These are phyloP conservation scores for Nansenia antarctica DNA, from an alignment of 2,113 vertebrate genomes.

Conservation along the genomic window DNA sequence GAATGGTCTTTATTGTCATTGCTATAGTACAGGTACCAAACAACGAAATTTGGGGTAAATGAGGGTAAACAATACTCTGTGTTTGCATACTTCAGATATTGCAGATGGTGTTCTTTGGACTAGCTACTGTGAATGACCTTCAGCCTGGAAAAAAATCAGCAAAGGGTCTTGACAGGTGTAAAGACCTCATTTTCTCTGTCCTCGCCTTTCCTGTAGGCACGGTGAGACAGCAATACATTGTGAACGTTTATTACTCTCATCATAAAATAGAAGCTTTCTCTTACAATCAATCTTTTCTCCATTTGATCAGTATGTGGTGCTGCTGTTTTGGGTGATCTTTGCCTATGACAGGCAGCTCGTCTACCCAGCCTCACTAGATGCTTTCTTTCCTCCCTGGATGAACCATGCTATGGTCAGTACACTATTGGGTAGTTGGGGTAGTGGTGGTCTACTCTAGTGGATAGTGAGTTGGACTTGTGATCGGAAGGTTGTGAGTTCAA, in stretches of 20 bases:
- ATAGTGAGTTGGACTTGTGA: no score
- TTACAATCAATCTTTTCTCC: neutral
- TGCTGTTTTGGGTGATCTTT: slow-evolving; percentile 85
- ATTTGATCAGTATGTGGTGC: slow-evolving; percentile 79
- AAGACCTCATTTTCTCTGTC: slow-evolving; percentile 71
- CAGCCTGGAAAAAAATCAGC: slow-evolving; percentile 35
- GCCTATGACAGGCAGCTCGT: slow-evolving; percentile 83
- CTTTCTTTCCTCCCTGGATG: slow-evolving; percentile 81
- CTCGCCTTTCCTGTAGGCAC: slow-evolving; percentile 75
- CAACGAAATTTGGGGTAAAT: neutral
- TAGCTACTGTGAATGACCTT: slow-evolving; percentile 64
- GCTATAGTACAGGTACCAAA: neutral
- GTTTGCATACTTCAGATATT: slow-evolving; percentile 62
- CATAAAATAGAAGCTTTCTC: neutral
- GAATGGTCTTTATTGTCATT: neutral
- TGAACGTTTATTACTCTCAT: neutral
- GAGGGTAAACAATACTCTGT: neutral
- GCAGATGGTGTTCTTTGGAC: slow-evolving; percentile 70
- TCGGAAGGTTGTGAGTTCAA: no score
- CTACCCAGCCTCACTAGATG: slow-evolving; percentile 81
- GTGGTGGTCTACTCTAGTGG: no score
- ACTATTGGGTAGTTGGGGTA: no score
- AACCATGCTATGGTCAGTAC: slow-evolving; percentile 88
- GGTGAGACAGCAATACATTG: slow-evolving; percentile 55
- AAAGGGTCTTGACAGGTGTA: slow-evolving; percentile 45